A percentile compares a stretch with the other conserved stretches of the same genome.
Evolutionary conservation across 2,888 invertebrate genomes (phyloP).

Genomic region (Meteorus cinctellus): DNA sequence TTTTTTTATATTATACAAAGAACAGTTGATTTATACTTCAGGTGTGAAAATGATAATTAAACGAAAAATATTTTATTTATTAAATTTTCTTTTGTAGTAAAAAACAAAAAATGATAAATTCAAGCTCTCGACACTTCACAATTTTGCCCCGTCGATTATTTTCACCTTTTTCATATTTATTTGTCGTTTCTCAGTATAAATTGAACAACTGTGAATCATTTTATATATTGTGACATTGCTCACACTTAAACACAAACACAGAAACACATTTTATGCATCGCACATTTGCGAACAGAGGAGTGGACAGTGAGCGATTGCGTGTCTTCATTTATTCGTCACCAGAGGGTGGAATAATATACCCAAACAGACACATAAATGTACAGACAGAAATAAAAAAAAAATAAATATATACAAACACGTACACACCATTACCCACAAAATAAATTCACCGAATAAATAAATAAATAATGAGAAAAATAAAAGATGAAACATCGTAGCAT

Average conservation of each 20-base stretch:
- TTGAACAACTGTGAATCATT: neutral
- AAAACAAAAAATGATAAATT: too few species aligned
- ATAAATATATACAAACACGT: neutral
- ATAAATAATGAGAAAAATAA: constrained; percentile 8
- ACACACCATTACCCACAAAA: neutral
- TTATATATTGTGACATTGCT: neutral
- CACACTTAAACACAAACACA: neutral
- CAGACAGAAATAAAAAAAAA: neutral
- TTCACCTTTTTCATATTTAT: neutral
- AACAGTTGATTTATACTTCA: too few species aligned
- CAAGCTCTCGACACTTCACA: too few species aligned
- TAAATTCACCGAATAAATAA: constrained; percentile 5
- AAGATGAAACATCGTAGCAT: neutral
- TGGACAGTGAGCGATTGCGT: constrained; percentile 19
- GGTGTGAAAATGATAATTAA: too few species aligned
- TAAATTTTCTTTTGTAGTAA: too few species aligned
- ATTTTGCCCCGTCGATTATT: too few species aligned
- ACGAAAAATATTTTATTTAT: too few species aligned
- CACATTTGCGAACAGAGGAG: neutral
- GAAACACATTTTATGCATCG: neutral
- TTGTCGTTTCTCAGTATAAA: neutral
- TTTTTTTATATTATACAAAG: too few species aligned
- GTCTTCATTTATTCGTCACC: constrained; percentile 17
- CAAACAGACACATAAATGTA: constrained; percentile 1
- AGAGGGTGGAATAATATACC: neutral